phyloP scores from a whole-genome alignment of 2,113 vertebrate species.

The Caloenas nicobarica region DNA sequence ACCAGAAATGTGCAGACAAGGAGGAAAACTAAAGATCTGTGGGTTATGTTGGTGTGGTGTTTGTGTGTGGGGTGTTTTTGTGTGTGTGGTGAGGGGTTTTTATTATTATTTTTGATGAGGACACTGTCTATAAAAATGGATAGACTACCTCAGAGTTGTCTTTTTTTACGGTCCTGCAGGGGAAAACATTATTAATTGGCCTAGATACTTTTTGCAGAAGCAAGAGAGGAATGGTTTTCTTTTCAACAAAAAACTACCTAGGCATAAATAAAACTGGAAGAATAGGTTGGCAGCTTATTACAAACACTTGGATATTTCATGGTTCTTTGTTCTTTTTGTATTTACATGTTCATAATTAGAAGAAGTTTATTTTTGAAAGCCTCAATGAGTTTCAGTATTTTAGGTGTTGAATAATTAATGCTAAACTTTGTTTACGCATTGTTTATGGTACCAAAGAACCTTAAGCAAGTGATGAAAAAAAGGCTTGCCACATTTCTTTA shows the following conservation, averaged over 20 bases:
- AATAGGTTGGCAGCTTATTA: not conserved
- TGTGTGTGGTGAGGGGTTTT: too few relatives aligned
- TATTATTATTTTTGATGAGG: not conserved
- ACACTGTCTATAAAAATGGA: not conserved
- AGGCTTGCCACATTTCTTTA: not conserved
- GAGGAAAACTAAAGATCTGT: not conserved
- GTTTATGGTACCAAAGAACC: not conserved
- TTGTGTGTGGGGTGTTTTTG: too few relatives aligned
- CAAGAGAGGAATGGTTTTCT: not conserved
- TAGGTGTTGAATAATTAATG: not conserved
- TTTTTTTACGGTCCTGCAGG: not conserved
- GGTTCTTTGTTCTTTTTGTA: not conserved
- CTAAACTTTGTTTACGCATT: not conserved
- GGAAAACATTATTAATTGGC: not conserved
- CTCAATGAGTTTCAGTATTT: not conserved
- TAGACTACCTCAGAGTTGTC: not conserved
- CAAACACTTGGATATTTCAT: not conserved
- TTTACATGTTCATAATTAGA: not conserved
- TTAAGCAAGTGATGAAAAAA: not conserved
- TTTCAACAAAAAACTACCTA: not conserved
- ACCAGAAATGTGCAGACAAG: not conserved
- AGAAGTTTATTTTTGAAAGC: not conserved
- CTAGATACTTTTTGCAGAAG: not conserved
- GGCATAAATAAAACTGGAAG: not conserved
- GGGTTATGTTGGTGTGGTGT: not conserved